Base-by-base conservation (phyloP, 2,888 invertebrate genomes). In the Perizoma affinitatum region DNA sequence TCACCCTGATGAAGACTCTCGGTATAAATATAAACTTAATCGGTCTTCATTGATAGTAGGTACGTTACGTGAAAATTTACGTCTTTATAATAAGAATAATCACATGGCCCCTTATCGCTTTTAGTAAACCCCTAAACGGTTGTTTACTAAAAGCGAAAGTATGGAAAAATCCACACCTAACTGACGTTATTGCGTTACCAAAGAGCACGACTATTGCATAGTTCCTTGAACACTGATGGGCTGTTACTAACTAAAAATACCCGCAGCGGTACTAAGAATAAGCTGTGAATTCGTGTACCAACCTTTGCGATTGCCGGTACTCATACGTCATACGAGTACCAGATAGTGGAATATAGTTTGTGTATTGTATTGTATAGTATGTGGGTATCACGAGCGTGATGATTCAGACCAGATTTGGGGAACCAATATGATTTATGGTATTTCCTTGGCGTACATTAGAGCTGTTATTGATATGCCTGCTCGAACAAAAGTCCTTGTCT, bases 341-440 rank as follows among this genome's bases (percentile, higher is more conserved):
- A 42, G 1, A 10, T 38, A 7, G 22, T 22, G 22, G 22, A 22
- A 22, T 38, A 10, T 42, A 44, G 4, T 7, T 8, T 7, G 44
- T 44, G 6, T 22, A 22, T 22, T 22, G 22, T 22, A 22, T 22
- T 3, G 22, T 22, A 22, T 5, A 10, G 5, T 11, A 43, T 3
- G 7, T 11, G 44, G 34, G 46, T 35, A 35, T 35, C n/a, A 35
- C n/a, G 46, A 9, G 46, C 6, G 5, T 6, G 8, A 22, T 49
- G 49, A 44, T 44, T 49, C 49, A 49, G 34, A 5, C 35, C 10
- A 49, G 36, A 48, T 49, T 40, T 40, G 11, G 22, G 49, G 49
- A 40, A 49, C 6, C 46, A 46, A 48, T 10, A n/a, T 48, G 33
- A 36, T 5, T 36, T 35, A 22, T 38, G 22, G 49, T 49, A 40